phyloP scores from a whole-genome alignment of 2,113 vertebrate species.

The Neolamprologus sp. region DNA sequence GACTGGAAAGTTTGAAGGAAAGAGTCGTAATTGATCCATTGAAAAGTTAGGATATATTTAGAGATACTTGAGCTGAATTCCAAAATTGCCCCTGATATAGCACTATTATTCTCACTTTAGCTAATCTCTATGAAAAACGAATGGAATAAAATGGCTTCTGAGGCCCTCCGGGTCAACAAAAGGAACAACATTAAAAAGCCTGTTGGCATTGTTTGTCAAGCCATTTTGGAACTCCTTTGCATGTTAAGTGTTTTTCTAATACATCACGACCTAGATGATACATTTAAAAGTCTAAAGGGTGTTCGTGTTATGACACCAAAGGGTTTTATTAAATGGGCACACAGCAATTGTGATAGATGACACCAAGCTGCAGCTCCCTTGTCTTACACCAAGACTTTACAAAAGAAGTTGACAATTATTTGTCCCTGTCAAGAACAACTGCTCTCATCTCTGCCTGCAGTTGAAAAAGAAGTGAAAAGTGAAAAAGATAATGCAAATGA shows the following conservation, averaged over 20 bases:
- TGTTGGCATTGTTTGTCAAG: not conserved
- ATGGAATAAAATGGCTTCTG: not conserved
- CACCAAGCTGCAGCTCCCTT: not conserved
- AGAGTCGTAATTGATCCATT: not conserved
- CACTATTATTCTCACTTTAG: not conserved
- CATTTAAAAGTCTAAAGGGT: not conserved
- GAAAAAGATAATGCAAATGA: conserved; percentile 39
- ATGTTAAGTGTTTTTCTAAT: not conserved
- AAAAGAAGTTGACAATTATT: conserved; percentile 21
- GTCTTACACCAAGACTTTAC: not conserved
- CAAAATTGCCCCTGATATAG: not conserved
- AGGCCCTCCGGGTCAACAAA: not conserved
- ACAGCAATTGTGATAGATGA: not conserved
- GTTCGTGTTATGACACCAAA: not conserved
- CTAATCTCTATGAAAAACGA: not conserved
- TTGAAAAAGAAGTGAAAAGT: not conserved
- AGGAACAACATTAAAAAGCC: not conserved
- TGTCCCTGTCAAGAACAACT: not conserved
- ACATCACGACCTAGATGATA: not conserved
- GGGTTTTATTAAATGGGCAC: not conserved
- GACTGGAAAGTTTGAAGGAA: not conserved
- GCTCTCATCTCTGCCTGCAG: conserved; percentile 8
- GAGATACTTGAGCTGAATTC: not conserved
- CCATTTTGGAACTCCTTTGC: not conserved
- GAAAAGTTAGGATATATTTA: not conserved